Evolutionary conservation across 2,888 invertebrate species (phyloP), one percentile per base, ranked within the genome.

Genomic region (Agonopterix subpropinquella): DNA sequence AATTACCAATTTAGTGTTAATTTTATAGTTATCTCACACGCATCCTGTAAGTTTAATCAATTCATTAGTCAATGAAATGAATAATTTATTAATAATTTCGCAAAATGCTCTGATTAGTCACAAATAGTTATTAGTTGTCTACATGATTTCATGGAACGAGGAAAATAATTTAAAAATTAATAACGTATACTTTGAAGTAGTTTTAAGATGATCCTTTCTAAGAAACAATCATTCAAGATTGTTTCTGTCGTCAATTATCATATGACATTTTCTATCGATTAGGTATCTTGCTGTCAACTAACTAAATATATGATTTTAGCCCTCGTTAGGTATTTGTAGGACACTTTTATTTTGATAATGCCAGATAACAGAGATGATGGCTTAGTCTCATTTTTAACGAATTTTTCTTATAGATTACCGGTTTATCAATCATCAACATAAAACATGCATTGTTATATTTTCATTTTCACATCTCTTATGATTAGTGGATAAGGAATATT

Each of bases 311-410:
- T 75, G 74, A 79, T 74, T 77, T 65, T 62, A 73, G 64, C 59
- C 57, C 67, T 80, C 73, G 74, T 82, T 78, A 77, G 69, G 67
- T 79, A 75, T 79, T 77, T 76, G 70, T 76, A 64, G 67, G 67
- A 71, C 67, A 8, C 71, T 63, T 65, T 75, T 62, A 64, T 58
- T 71, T 58, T 71, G 83, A 84, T 86, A 85, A 77, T 70, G 44
- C 37, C 28, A 78, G 85, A 87, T 87, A 86, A 82, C 81, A 53
- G 60, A 82, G 84, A 86, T 82, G 86, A 86, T 77, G 85, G 80
- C 80, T 82, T 86, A 86, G 87, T 88, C 86, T 86, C 73, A 56
- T 67, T 82, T 80, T 85, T 83, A 86, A 85, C 80, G 73, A 86
- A 80, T 80, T 83, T 80, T 81, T 67, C 77, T 70, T 74, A 64